phyloP scores from a whole-genome alignment of 1,140 invertebrate genomes.

The Drosophila oshimai region DNA sequence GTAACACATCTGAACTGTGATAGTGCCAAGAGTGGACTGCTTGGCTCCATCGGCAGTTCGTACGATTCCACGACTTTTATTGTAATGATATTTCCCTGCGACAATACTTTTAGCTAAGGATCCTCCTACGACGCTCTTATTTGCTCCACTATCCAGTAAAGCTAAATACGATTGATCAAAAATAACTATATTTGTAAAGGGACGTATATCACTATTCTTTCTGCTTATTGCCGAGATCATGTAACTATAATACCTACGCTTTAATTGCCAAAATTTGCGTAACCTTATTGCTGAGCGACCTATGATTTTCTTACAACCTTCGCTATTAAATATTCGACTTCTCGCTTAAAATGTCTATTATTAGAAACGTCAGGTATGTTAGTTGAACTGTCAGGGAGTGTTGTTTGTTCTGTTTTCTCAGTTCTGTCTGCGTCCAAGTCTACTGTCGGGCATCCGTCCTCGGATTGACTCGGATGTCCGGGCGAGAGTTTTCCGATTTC shows the following conservation, averaged over 20 bases:
- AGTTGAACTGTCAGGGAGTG: background rate
- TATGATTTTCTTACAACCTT: background rate
- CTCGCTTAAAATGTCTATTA: background rate
- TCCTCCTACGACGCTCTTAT: background rate
- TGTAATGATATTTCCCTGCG: background rate
- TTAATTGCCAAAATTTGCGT: background rate
- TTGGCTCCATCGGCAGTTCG: background rate
- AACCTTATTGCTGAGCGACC: background rate
- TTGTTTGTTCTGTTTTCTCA: background rate
- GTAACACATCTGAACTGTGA: background rate
- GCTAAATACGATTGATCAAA: background rate
- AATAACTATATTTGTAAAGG: background rate
- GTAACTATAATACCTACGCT: background rate
- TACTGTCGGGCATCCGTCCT: background rate
- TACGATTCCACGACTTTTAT: background rate
- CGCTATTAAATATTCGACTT: background rate
- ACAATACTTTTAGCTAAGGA: background rate
- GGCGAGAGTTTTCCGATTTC: background rate
- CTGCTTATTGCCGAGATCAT: background rate
- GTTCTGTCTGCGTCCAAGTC: background rate
- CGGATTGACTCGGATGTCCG: background rate
- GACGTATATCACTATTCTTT: background rate
- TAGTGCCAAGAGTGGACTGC: background rate
- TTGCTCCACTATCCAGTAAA: background rate
- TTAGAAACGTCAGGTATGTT: background rate